Conservation (phyloP, 2,888 invertebrate species). For the Ophion ventricosus region DNA sequence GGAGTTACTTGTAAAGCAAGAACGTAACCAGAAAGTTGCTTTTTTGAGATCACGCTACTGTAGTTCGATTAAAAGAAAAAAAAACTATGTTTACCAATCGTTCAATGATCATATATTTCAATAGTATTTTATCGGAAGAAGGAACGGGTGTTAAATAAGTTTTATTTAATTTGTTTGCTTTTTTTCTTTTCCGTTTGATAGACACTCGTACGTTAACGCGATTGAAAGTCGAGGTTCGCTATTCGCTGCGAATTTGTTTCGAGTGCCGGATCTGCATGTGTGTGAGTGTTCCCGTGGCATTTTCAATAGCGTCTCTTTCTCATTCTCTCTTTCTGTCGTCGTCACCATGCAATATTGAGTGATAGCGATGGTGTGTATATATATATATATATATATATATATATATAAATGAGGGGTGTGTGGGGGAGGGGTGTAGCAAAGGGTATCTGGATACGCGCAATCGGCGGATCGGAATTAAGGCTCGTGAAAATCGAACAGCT, state of each 20-base stretch:
- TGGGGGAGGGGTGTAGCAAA: no score
- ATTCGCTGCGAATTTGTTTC: neutral
- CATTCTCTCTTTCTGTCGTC: no score
- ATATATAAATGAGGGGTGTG: no score
- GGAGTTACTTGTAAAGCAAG: no score
- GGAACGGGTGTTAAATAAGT: conserved; percentile 5
- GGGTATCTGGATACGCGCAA: no score
- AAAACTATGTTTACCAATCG: conserved; percentile 1
- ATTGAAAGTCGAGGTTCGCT: conserved; percentile 10
- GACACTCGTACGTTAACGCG: neutral
- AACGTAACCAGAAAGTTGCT: no score
- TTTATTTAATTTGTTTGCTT: conserved; percentile 8
- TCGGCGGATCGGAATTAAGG: conserved; percentile 2
- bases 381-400: no score
- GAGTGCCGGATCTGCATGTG: neutral
- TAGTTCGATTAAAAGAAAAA: conserved; percentile 1
- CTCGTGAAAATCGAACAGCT: neutral
- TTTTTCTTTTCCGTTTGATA: neutral
- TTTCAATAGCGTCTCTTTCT: neutral
- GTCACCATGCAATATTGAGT: neutral
- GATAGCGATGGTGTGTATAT: no score
- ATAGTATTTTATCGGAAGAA: conserved; percentile 24
- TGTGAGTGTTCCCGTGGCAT: neutral
- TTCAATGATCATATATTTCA: conserved; percentile 21
- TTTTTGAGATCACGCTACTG: no score